A percentile compares a stretch with the other conserved stretches of the same genome.
phyloP scores from a whole-genome alignment of 2,113 vertebrate species.

The Phodopus roborovskii region DNA sequence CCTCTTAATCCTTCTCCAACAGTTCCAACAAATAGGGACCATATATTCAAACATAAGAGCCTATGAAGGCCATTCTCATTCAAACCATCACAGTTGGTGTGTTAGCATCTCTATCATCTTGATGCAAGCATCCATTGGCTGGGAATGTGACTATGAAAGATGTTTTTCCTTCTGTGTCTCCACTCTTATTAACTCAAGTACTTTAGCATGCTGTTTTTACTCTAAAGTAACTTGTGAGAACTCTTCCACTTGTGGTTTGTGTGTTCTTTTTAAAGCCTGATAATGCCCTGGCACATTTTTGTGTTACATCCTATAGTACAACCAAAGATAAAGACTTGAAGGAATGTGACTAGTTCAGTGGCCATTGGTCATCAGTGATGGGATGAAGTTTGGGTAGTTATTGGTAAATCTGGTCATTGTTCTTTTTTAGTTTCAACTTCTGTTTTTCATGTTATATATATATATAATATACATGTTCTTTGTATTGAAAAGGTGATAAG shows the following conservation, averaged over 20 bases:
- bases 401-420: background rate
- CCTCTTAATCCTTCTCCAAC: background rate
- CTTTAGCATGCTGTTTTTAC: constrained; percentile 3
- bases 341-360: background rate
- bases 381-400: background rate
- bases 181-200: background rate
- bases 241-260: background rate
- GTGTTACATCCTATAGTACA: background rate
- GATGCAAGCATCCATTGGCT: background rate
- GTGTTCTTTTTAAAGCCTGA: background rate
- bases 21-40: background rate
- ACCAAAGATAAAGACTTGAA: background rate
- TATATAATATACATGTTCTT: background rate
- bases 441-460: constrained; percentile 1
- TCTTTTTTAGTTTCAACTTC: background rate
- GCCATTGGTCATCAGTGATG: background rate
- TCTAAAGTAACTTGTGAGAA: background rate
- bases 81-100: background rate
- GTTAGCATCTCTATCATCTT: background rate
- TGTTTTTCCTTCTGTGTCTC: background rate
- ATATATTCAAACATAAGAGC: background rate
- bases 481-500: constrained; percentile 13
- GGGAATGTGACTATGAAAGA: background rate
- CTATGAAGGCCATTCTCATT: background rate
- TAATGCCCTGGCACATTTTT: background rate